A percentile compares a stretch with the other conserved stretches of the same genome.
phyloP scores from a whole-genome alignment of 2,888 invertebrate species.

The Hipparchia semele region DNA sequence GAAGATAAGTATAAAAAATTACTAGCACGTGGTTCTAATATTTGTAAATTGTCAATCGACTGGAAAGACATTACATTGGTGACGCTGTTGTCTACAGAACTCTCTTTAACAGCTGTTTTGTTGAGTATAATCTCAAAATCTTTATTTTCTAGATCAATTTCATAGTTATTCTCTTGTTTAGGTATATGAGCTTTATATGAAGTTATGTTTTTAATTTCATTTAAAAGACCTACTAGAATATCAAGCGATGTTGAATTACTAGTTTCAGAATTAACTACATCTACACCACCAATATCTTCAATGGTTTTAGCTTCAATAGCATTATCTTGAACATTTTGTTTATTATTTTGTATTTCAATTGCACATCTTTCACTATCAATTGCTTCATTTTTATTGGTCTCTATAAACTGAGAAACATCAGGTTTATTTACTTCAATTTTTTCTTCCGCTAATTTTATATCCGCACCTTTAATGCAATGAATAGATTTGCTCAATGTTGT shows the following conservation, averaged over 20 bases:
- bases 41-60: conserved; percentile 56
- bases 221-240: conserved; percentile 66
- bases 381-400: background rate
- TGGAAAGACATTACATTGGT: conserved; percentile 52
- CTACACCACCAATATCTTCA: background rate
- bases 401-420: background rate
- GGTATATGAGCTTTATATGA: conserved; percentile 57
- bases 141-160: conserved; percentile 36
- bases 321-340: background rate
- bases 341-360: background rate
- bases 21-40: conserved; percentile 55
- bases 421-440: background rate
- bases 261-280: conserved; percentile 42
- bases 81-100: conserved; percentile 43
- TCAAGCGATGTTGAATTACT: conserved; percentile 67
- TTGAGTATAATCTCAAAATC: conserved; percentile 53
- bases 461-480: background rate
- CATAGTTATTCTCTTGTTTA: conserved; percentile 35
- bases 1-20: conserved; percentile 53
- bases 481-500: background rate
- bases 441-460: background rate
- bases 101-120: conserved; percentile 45
- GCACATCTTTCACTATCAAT: background rate
- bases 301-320: background rate
- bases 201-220: conserved; percentile 74